Conservation (phyloP, 2,888 invertebrate genomes). For the Sisyra terminalis region DNA sequence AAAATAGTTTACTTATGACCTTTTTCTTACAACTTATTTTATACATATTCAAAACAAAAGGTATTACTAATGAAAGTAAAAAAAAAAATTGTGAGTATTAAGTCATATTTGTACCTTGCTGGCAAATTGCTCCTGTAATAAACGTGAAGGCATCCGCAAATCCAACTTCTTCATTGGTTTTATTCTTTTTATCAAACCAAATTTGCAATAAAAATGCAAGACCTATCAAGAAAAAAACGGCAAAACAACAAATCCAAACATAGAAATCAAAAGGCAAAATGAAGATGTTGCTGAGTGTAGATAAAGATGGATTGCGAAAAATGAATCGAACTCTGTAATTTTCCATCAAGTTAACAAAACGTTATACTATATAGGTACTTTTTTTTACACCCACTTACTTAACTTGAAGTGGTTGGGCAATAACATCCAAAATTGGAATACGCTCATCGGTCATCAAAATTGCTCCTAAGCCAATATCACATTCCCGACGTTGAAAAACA, state of each 20-base stretch:
- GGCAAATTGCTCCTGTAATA: conserved; percentile 38
- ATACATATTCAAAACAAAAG: too few species aligned
- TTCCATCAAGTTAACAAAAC: too few species aligned
- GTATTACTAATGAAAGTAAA: too few species aligned
- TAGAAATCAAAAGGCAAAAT: conserved; percentile 36
- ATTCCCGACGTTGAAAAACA: conserved; percentile 32
- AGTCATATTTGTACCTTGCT: conserved; percentile 30
- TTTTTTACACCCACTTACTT: conserved; percentile 19
- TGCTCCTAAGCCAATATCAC: conserved; percentile 35
- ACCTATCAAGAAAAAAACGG: neutral
- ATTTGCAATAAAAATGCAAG: conserved; percentile 1
- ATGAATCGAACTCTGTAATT: conserved; percentile 37
- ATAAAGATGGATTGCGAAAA: conserved; percentile 42
- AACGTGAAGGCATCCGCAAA: conserved; percentile 33
- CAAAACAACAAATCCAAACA: conserved; percentile 33
- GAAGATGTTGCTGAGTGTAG: conserved; percentile 42
- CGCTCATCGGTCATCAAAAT: conserved; percentile 40
- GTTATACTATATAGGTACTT: too few species aligned
- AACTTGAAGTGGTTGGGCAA: conserved; percentile 32
- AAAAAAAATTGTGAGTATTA: too few species aligned
- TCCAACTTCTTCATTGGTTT: conserved; percentile 15
- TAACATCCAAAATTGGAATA: conserved; percentile 31
- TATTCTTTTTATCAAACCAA: neutral
- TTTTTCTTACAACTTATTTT: too few species aligned
- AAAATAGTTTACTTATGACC: too few species aligned